Evolutionary conservation across 2,113 vertebrate species (phyloP), one percentile per base, ranked within the genome.

Genomic region (Chaetodon trifascialis): DNA sequence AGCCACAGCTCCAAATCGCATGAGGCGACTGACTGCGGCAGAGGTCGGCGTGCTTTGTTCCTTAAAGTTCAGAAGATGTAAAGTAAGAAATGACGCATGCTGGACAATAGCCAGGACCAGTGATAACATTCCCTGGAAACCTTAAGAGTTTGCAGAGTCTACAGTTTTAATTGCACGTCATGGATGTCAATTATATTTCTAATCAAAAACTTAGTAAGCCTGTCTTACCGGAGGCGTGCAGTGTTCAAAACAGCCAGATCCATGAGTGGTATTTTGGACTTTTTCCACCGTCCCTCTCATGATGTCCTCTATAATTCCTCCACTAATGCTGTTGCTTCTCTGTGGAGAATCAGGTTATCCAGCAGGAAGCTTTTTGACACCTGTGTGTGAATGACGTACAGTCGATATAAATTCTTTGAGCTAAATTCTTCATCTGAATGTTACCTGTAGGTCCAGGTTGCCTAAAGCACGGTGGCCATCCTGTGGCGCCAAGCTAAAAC

Each of bases 1-100:
- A 71, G 95, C 96, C 4, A 91, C 92, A 0, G 96, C 96, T 59
- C 96, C 96, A 1, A 94, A 94, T 90, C 95, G 96, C 94, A 97
- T 94, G 88, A 97, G 92, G 80, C 95, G 89, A 5, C 95, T 80
- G 19, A 92, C 87, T 54, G 90, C 91, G 9, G 92, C 88, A 38
- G 95, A 89, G 16, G 95, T 79, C 34, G 87, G 85, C 4, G 90
- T 86, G 47, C 89, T 83, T 80, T 95, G 96, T 0, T 95, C 96
- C 97, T 93, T 79, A 12, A 58, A 82, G 78, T 64, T 76, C 75
- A 81, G 23, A 82, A 60, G 30, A 77, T 62, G 56, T 51, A 73
- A 76, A 84, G 64, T 54, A 54, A 85, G 63, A 63, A 36, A 30
- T 30, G 30, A 30, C 30, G 30, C 38, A 49, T 49, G 21, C 6